These are phyloP conservation scores for Sycon ciliatum DNA, from an alignment of 37 sponge, comb jelly and placozoan genomes.

Conservation along the genomic window DNA sequence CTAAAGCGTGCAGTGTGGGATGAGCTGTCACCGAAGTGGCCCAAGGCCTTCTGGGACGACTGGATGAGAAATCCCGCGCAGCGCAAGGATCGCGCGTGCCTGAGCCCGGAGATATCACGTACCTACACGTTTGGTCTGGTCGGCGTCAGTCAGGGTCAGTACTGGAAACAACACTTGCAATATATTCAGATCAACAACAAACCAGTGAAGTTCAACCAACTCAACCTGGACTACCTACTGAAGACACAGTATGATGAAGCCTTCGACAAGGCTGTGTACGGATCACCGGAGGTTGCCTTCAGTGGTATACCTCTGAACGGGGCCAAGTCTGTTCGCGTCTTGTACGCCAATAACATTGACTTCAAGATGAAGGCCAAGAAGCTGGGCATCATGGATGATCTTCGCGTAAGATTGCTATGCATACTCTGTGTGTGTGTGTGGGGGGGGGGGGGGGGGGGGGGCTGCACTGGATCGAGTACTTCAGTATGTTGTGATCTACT, in stretches of 20 bases:
- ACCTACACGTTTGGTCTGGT: conserved; percentile 63
- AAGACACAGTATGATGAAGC: too few relatives aligned
- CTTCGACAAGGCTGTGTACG: too few relatives aligned
- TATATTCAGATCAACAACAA: conserved; percentile 49
- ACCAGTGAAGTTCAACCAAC: conserved; percentile 37
- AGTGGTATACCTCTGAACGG: too few relatives aligned
- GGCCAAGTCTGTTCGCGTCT: background rate
- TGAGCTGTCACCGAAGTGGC: conserved; percentile 82
- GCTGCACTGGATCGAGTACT: too few relatives aligned
- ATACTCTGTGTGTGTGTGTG: too few relatives aligned
- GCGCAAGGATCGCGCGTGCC: conserved; percentile 70
- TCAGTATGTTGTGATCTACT: too few relatives aligned
- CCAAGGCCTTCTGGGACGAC: conserved; percentile 84
- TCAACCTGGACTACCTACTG: background rate
- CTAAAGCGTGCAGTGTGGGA: conserved; percentile 54
- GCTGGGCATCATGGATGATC: conserved; percentile 22
- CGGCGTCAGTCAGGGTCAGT: conserved; percentile 73
- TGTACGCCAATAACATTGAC: background rate
- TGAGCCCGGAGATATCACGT: conserved; percentile 78
- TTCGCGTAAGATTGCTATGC: background rate
- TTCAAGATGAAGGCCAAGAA: conserved; percentile 1
- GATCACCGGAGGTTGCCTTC: too few relatives aligned
- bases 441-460: too few relatives aligned
- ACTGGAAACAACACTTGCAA: conserved; percentile 41
- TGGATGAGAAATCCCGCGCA: conserved; percentile 83